Conservation (phyloP, 2,113 vertebrate genomes). For the Bubo bubo region DNA sequence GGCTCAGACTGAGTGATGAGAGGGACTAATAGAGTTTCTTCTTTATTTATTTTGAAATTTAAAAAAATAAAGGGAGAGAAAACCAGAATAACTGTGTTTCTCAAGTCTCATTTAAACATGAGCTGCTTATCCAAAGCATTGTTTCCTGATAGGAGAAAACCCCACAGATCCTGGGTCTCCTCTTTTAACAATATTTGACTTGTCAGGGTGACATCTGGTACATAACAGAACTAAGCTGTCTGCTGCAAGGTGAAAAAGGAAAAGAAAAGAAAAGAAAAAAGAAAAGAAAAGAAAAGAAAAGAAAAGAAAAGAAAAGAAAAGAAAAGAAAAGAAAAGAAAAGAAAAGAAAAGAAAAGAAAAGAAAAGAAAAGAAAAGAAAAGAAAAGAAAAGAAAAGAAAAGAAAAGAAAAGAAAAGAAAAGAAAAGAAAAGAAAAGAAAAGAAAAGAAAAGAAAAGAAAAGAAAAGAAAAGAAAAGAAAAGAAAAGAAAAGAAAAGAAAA, state of each 20-base stretch:
- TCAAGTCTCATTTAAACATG: background rate
- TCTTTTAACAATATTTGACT: slow-evolving; percentile 15
- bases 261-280: background rate
- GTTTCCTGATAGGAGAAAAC: background rate
- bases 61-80: background rate
- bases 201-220: background rate
- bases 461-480: too few species aligned
- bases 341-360: background rate
- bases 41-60: background rate
- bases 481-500: background rate
- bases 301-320: background rate
- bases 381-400: background rate
- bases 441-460: background rate
- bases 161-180: background rate
- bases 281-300: background rate
- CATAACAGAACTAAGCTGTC: slow-evolving; percentile 37
- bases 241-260: slow-evolving; percentile 10
- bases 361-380: background rate
- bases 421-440: background rate
- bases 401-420: background rate
- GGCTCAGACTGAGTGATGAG: background rate
- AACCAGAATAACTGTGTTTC: background rate
- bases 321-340: background rate
- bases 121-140: background rate
- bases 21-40: background rate